Evolutionary conservation across 1,140 invertebrate species (phyloP), one percentile per base, ranked within the genome.

Genomic region (Zaprionus gabonicus): DNA sequence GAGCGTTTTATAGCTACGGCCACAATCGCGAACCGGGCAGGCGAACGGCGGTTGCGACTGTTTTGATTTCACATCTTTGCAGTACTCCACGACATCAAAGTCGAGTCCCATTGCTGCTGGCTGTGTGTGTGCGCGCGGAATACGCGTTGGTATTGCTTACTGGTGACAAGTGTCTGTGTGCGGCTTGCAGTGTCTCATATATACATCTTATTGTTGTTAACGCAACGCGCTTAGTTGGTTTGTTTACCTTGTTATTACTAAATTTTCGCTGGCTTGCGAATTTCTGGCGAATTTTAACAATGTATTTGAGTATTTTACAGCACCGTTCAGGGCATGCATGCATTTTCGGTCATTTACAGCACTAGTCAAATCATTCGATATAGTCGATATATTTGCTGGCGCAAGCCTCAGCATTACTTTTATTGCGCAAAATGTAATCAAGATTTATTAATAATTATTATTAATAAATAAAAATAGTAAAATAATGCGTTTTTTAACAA

Each of bases 61-160:
- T 70, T 96, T 95, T 76, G 95, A 95, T 74, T 96, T 94, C 71
- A 97, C 94, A 93, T 97, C 97, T 83, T 96, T 95, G 91, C 96
- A 97, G 93, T 97, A 97, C 91, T 96, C 96, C 81, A 96, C 94
- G 68, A 97, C 95, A 94, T 97, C 97, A 94, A 97, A 97, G 93
- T 97, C 92, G 71, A 93, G 90, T 70, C 92, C 92, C 92, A 93
- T 93, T 87, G 73, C 82, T 76, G 59, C 51, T 56, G 60, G 55
- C 44, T 58, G 73, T 56, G 70, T 77, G 70, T 76, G 46, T 67
- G 55, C 27, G 68, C 66, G 55, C 66, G 46, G 74, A 57, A 23
- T 80, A 57, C 53, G 70, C 62, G 58, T 55, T 70, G 65, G 28
- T 76, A 71, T 76, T 78, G 74, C 62, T 62, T 80, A 70, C 66